Base-by-base conservation (phyloP, 2,888 invertebrate species). In the Melieria picta region DNA sequence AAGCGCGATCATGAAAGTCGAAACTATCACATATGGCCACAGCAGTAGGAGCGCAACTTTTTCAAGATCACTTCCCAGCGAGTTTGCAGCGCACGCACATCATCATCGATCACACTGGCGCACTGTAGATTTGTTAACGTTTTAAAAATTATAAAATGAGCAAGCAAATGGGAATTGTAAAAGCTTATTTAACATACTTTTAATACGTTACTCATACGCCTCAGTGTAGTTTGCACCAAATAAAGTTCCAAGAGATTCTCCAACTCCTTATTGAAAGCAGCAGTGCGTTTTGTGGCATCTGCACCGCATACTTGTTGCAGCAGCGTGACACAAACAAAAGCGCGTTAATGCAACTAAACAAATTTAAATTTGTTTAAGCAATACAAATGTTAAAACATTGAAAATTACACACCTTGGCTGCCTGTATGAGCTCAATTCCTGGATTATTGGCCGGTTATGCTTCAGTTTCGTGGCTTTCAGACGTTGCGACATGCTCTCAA, bases 1-100 rank as follows among this genome's bases (percentile, higher is more conserved):
- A 86, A 64, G 94, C 90, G 83, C 92, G 92, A 82, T 96, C 96
- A 11, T 91, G 89, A 55, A 94, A 90, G 82, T 97, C 97, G 83
- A 97, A 98, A 10, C 94, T 91, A 88, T 98, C 98, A 0, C 97
- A 97, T 30, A 98, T 89, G 0, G 94, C 93, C 0, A 98, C 93
- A 0, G 96, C 96, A 85, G 98, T 93, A 4, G 16, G 95, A 95
- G 60, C 98, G 90, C 57, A 98, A 88, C 46, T 89, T 89, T 0
- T 88, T 88, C 72, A 98, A 88, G 55, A 93, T 86, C 47, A 90
- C 89, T 80, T 94, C 93, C 76, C 95, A 88, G 87, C 93, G 92
- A 65, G 85, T 85, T 81, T 94, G 93, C 55, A 96, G 78, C 4
- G 88, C 83, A 4, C 75, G 72, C 9, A 82, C 60, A 63, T 81